A percentile compares a stretch with the other conserved stretches of the same genome.
These are phyloP conservation scores for Apotomis betuletana DNA, from an alignment of 2,888 invertebrate genomes.

Conservation along the genomic window DNA sequence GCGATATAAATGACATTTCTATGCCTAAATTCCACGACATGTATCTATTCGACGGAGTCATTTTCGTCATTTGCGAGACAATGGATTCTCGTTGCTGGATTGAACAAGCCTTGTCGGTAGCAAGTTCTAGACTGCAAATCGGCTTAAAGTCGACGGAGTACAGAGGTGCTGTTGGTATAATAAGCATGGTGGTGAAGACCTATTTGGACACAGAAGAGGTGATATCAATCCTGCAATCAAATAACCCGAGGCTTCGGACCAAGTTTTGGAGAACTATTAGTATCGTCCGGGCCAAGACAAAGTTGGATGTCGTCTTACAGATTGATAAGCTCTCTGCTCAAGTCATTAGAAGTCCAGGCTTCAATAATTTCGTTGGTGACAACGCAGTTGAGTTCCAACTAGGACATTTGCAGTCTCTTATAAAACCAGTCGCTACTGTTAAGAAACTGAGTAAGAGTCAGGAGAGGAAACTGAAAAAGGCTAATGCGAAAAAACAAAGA, in stretches of 20 bases:
- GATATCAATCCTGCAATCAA: slow-evolving; percentile 62
- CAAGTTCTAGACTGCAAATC: slow-evolving; percentile 58
- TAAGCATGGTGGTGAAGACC: slow-evolving; percentile 68
- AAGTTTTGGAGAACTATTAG: slow-evolving; percentile 76
- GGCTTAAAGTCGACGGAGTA: slow-evolving; percentile 71
- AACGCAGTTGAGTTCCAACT: slow-evolving; percentile 65
- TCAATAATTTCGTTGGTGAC: slow-evolving; percentile 61
- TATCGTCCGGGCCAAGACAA: slow-evolving; percentile 58
- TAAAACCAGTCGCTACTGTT: slow-evolving; percentile 62
- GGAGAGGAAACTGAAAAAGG: slow-evolving; percentile 43
- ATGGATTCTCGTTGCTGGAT: slow-evolving; percentile 64
- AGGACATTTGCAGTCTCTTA: slow-evolving; percentile 67
- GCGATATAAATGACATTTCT: slow-evolving; percentile 48
- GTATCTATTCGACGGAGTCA: slow-evolving; percentile 75
- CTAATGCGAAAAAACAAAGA: slow-evolving; percentile 22
- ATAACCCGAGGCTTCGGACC: slow-evolving; percentile 70
- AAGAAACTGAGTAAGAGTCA: slow-evolving; percentile 57
- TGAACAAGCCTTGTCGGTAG: slow-evolving; percentile 53
- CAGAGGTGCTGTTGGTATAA: slow-evolving; percentile 75
- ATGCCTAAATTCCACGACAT: slow-evolving; percentile 72
- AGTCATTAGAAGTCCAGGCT: slow-evolving; percentile 63
- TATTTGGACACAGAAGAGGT: slow-evolving; percentile 63
- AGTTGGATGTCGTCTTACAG: slow-evolving; percentile 68
- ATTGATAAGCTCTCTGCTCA: slow-evolving; percentile 76
- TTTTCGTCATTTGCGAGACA: slow-evolving; percentile 71